These are phyloP conservation scores for Elegia similella DNA, from an alignment of 2,888 invertebrate genomes.

Conservation along the genomic window DNA sequence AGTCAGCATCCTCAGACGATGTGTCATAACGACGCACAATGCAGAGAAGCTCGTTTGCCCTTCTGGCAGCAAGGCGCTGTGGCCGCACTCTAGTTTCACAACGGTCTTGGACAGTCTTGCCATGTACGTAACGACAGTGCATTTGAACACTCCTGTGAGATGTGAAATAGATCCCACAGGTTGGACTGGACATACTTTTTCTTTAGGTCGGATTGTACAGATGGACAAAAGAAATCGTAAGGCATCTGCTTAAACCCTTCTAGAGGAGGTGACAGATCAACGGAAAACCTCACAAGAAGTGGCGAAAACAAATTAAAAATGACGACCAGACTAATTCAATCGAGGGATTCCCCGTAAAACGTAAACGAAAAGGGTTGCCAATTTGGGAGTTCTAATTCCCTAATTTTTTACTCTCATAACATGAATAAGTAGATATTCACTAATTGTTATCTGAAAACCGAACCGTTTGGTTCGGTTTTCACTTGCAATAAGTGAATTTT, in stretches of 20 bases:
- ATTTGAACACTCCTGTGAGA: too few relatives aligned
- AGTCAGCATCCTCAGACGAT: slow-evolving; percentile 26
- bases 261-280: slow-evolving; percentile 27
- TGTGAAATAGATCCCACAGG: slow-evolving; percentile 29
- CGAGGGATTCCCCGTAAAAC: background rate
- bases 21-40: slow-evolving; percentile 24
- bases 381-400: slow-evolving; percentile 9
- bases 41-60: slow-evolving; percentile 32
- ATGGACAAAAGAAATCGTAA: slow-evolving; percentile 26
- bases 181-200: slow-evolving; percentile 28
- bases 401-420: too few relatives aligned
- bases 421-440: too few relatives aligned
- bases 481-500: too few relatives aligned
- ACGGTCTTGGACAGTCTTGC: slow-evolving; percentile 27
- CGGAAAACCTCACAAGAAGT: slow-evolving; percentile 26
- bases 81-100: slow-evolving; percentile 26
- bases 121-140: slow-evolving; percentile 27
- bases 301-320: slow-evolving; percentile 25
- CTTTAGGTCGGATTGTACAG: slow-evolving; percentile 29
- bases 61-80: slow-evolving; percentile 31
- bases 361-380: slow-evolving; percentile 2
- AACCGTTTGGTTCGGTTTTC: too few relatives aligned
- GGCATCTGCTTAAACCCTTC: slow-evolving; percentile 29
- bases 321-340: slow-evolving; percentile 10
- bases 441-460: too few relatives aligned